Base-by-base conservation (phyloP, 2,888 invertebrate genomes). In the Thalpophila matura region DNA sequence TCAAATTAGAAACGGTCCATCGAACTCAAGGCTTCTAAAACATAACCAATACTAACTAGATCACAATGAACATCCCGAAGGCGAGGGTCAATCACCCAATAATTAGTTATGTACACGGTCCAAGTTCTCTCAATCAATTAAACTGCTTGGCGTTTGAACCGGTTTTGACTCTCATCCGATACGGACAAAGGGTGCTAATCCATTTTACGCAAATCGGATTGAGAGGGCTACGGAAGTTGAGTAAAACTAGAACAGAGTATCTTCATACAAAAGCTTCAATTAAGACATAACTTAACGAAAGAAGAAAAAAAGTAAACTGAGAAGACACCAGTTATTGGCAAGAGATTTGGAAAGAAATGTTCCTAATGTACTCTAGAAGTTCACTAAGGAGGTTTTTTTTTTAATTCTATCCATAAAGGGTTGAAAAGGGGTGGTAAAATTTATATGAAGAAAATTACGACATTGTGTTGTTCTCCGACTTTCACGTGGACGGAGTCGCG, bases 41-140 rank as follows among this genome's bases (percentile, higher is more conserved):
- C 29, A 14, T 24, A 14, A 16, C 12, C 12, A 7, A 4, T 14
- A 24, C 14, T n/a, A n/a, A 31, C 27, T 38, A 45, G 40, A 29
- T 24, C 5, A 33, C 33, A 51, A 33, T 33, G 6, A 1, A 45
- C 38, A 16, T 9, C 27, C n/a, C 16, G 33, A 22, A 40, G 27
- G 40, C 27, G 7, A 24, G 37, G 45, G 29, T 62, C 67, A 45
- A 26, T 45, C 56, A 45, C 14, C 18, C 40, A 24, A 35, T 63
- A 73, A 68, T 68, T 58, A 51, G 54, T 42, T 26, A 67, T 42
- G 42, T 66, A 70, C 60, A 74, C 60, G 38, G 18, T 1, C 42
- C 31, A 58, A 60, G 54, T 69, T 59, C 70, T 74, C 58, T 43
- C 75, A 70, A 78, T 71, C 76, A 78, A 74, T 71, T 61, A 64